Evolutionary conservation across 2,888 invertebrate genomes (phyloP), one percentile per base, ranked within the genome.

Genomic region (Caenorhabditis sp.): DNA sequence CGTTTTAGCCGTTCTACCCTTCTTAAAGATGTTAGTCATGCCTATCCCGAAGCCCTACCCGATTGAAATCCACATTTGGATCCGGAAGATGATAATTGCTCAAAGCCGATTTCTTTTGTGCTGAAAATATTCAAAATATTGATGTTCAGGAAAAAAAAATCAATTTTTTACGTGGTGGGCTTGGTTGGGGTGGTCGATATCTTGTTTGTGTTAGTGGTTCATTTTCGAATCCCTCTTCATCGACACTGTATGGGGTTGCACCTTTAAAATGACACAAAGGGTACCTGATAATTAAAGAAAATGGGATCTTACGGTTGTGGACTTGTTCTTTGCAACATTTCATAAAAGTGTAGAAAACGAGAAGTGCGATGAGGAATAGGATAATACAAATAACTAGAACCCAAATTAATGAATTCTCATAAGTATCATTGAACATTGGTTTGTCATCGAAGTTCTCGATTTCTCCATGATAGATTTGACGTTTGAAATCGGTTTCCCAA

Each of bases 401-500:
- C 70, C 71, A 76, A 20, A 68, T 27, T 20, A 76, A 63, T 71
- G 68, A 43, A 26, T 56, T n/a, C 7, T 26, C 17, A 23, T 53
- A 23, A 21, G 25, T 23, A 3, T 23, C 12, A 1, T 53, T 7
- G n/a, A 25, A 53, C 1, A 21, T 21, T 2, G 20, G 21, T 10
- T 53, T n/a, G 21, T 53, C 53, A 21, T 21, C 25, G 21, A 25
- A 53, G 3, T 58, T 21, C 23, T 62, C 65, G 23, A 65, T 54
- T 25, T 67, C 60, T 5, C 71, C 74, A 5, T 21, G 25, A 66
- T 79, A 77, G 49, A 62, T 66, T 36, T 63, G 68, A 26, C 79
- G 54, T 3, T 52, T 63, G 66, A 81, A 81, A 54, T 72, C 70
- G n/a, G 79, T 81, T 12, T 78, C 78, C 81, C 81, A 81, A 3